Conservation (phyloP, 2,888 invertebrate species). For the Heterodera filipjevi region DNA sequence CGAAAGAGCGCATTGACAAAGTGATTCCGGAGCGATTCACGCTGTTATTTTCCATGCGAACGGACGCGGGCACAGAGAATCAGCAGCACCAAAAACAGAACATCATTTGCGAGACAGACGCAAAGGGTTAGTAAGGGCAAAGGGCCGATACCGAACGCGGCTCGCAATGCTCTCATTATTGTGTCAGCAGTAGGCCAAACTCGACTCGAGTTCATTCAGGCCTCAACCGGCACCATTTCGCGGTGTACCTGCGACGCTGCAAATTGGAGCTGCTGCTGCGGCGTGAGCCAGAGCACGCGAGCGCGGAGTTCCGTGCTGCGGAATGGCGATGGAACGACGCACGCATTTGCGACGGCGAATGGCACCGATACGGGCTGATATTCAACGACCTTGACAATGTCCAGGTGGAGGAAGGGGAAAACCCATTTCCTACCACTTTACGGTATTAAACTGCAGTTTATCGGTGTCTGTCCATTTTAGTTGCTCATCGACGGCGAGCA, state of each 20-base stretch:
- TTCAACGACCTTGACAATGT: constrained; percentile 81
- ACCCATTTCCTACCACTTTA: background rate
- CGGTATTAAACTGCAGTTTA: no score
- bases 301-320: constrained; percentile 78
- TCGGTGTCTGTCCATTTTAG: background rate
- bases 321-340: constrained; percentile 98
- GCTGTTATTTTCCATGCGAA: constrained; percentile 91
- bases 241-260: constrained; percentile 93
- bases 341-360: constrained; percentile 92
- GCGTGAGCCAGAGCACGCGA: constrained; percentile 74
- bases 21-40: constrained; percentile 73
- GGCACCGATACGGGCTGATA: constrained; percentile 96
- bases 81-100: constrained; percentile 94
- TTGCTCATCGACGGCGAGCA: constrained; percentile 53
- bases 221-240: constrained; percentile 98
- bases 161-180: no score
- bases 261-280: constrained; percentile 87
- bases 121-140: constrained; percentile 78
- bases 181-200: background rate
- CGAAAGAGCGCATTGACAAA: constrained; percentile 74
- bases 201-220: constrained; percentile 71
- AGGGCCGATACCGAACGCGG: background rate
- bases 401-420: background rate
- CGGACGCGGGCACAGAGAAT: constrained; percentile 75
- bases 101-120: constrained; percentile 92